Percentiles rank a stretch among this genome's conserved stretches.
Evolutionary conservation across 2,888 invertebrate species (phyloP).

Genomic region (Euphydryas editha): DNA sequence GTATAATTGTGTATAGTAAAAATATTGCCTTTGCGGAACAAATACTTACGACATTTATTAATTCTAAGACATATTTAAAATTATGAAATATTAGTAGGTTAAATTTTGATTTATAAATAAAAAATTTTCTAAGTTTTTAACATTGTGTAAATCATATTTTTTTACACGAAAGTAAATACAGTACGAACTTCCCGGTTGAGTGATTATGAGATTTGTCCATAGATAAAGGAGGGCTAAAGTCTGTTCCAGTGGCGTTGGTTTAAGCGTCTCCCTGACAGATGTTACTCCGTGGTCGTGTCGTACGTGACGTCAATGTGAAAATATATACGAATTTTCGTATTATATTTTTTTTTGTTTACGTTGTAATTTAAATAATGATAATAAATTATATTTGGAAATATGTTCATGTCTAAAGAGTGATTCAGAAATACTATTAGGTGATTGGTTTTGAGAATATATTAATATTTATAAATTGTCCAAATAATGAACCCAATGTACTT

Average conservation of each 20-base stretch:
- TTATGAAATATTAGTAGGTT: too few relatives aligned
- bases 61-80: too few relatives aligned
- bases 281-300: conserved; percentile 50
- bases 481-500: too few relatives aligned
- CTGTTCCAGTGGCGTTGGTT: conserved; percentile 57
- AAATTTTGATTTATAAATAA: too few relatives aligned
- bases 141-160: too few relatives aligned
- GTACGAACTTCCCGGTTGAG: conserved; percentile 8
- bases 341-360: not conserved
- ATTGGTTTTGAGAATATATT: not conserved
- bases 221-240: conserved; percentile 43
- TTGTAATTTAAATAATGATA: not conserved
- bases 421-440: not conserved
- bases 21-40: too few relatives aligned
- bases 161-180: not conserved
- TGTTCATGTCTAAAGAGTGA: not conserved
- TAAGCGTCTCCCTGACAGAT: conserved; percentile 69
- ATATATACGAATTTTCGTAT: conserved; percentile 58
- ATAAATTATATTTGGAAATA: not conserved
- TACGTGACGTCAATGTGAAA: conserved; percentile 73
- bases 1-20: too few relatives aligned
- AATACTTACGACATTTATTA: too few relatives aligned
- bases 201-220: conserved; percentile 26
- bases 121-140: too few relatives aligned
- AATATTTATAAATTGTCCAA: not conserved